Evolutionary conservation across 2,797 vertebrate genomes (phyloP).

Genomic region (Benthosema pterotum): DNA sequence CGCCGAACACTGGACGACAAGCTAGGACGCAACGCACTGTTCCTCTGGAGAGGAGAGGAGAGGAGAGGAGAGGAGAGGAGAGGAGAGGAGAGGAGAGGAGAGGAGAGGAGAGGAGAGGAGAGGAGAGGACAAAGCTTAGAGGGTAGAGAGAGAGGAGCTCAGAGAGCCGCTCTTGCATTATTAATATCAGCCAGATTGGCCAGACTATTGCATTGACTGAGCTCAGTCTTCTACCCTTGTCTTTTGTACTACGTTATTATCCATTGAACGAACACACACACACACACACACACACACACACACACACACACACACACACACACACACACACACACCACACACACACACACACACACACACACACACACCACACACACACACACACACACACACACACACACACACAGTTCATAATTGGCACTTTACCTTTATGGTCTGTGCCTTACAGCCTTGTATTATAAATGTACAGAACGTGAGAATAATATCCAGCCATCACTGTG

Average conservation of each 20-base stretch:
- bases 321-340: no score
- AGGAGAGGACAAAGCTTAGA: no score
- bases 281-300: background rate
- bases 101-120: no score
- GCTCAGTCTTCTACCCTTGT: conserved; percentile 49
- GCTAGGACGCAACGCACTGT: conserved; percentile 73
- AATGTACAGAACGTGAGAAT: conserved; percentile 19
- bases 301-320: background rate
- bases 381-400: conserved; percentile 3
- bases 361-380: conserved; percentile 13
- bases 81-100: no score
- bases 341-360: conserved; percentile 3
- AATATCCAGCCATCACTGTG: conserved; percentile 20
- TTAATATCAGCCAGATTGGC: conserved; percentile 75
- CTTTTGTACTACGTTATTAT: conserved; percentile 47
- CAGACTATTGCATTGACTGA: conserved; percentile 46
- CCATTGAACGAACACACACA: conserved; percentile 25
- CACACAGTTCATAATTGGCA: conserved; percentile 40
- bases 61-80: no score
- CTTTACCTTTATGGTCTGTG: conserved; percentile 14
- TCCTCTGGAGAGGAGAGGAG: conserved; percentile 18
- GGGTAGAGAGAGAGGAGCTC: conserved; percentile 46
- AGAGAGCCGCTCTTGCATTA: conserved; percentile 73
- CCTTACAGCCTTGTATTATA: conserved; percentile 4
- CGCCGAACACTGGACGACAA: conserved; percentile 72